A percentile compares a stretch with the other conserved stretches of the same genome.
These are phyloP conservation scores for Zaprionus taronus DNA, from an alignment of 1,140 invertebrate genomes.

Conservation along the genomic window DNA sequence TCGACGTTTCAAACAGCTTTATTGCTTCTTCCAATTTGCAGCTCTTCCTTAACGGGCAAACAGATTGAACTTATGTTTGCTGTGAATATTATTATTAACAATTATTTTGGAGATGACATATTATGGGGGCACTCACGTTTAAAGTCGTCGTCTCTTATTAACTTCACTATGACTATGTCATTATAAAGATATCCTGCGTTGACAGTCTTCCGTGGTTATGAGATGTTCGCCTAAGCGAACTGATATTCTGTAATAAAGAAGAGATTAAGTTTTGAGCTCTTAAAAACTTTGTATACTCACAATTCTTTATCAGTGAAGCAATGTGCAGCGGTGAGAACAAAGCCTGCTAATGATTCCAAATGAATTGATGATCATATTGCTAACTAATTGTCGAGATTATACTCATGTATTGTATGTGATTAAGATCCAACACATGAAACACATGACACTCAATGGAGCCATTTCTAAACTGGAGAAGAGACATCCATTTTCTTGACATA, in stretches of 20 bases:
- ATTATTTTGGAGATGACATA: too few species aligned
- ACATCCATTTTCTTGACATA: slow-evolving; percentile 37
- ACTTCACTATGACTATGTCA: too few species aligned
- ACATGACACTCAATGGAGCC: neutral
- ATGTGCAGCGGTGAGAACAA: slow-evolving; percentile 37
- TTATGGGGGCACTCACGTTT: too few species aligned
- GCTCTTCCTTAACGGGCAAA: slow-evolving; percentile 1
- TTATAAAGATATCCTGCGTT: neutral
- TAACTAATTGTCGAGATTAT: too few species aligned
- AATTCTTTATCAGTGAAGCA: too few species aligned
- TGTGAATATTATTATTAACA: neutral
- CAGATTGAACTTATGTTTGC: slow-evolving; percentile 13
- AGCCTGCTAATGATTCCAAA: neutral
- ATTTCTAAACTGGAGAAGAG: slow-evolving; percentile 5
- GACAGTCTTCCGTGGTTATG: slow-evolving; percentile 14
- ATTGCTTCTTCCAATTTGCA: neutral
- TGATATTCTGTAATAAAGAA: neutral
- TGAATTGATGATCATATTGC: neutral
- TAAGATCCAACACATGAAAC: slow-evolving; percentile 22
- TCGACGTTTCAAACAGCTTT: slow-evolving; percentile 8
- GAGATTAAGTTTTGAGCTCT: neutral
- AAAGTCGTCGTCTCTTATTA: too few species aligned
- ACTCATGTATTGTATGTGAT: slow-evolving; percentile 19
- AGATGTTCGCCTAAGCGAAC: slow-evolving; percentile 36
- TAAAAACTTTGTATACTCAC: too few species aligned